phyloP scores from a whole-genome alignment of 35 echinoderm and acorn worm genomes.

The Amphiura filiformis region DNA sequence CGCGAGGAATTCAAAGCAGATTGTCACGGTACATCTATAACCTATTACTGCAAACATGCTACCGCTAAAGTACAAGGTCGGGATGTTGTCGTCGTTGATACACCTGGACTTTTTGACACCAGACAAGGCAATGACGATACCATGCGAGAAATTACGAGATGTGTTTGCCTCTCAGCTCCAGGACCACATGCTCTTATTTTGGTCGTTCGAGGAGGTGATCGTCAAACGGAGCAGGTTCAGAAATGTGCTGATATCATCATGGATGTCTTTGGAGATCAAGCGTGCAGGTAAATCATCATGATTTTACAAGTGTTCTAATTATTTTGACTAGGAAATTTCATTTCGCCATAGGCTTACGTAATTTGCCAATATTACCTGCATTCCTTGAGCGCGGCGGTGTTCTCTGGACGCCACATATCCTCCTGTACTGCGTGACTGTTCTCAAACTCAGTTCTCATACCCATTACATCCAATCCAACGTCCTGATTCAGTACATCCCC shows the following conservation, averaged over 20 bases:
- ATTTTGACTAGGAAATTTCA: too few species aligned
- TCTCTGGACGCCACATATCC: too few species aligned
- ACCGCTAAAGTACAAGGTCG: neutral
- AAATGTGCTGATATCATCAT: neutral
- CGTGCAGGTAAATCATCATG: neutral
- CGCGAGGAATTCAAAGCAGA: neutral
- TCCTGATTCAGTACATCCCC: too few species aligned
- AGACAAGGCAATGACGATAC: neutral
- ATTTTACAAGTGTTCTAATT: too few species aligned
- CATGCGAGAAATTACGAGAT: neutral
- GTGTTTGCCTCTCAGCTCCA: neutral
- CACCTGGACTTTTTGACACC: neutral
- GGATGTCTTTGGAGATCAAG: neutral
- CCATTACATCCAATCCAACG: too few species aligned
- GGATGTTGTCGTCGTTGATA: neutral
- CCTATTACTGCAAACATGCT: neutral
- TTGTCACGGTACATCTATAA: neutral
- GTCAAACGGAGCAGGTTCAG: neutral
- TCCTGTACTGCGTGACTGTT: too few species aligned
- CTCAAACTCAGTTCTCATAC: too few species aligned
- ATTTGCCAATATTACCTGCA: too few species aligned
- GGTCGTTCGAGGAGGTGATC: neutral
- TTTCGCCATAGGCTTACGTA: too few species aligned
- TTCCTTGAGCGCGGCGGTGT: too few species aligned
- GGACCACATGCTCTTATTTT: conserved; percentile 5